Percentiles rank a stretch among this genome's conserved stretches.
These are phyloP conservation scores for Ypsolopha scabrella DNA, from an alignment of 2,888 invertebrate genomes.

Conservation along the genomic window DNA sequence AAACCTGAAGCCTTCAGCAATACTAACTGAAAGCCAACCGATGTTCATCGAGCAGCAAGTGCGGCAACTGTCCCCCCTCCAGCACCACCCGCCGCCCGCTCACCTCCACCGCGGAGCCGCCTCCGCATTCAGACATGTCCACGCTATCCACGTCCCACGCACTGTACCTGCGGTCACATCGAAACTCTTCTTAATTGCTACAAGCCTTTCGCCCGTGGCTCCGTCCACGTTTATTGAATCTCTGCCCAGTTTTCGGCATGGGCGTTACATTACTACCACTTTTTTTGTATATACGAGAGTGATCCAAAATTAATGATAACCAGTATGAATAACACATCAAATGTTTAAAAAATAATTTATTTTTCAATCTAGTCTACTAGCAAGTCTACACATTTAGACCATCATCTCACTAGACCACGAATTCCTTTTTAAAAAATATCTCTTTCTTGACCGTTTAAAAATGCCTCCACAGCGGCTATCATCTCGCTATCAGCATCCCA, in stretches of 20 bases:
- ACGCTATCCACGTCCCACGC: slow-evolving; percentile 55
- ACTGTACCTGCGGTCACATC: slow-evolving; percentile 41
- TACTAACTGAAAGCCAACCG: slow-evolving; percentile 54
- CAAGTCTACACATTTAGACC: not conserved
- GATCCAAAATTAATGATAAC: too few relatives aligned
- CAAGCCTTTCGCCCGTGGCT: too few relatives aligned
- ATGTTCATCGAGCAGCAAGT: slow-evolving; percentile 51
- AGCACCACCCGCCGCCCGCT: slow-evolving; percentile 35
- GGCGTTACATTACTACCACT: too few relatives aligned
- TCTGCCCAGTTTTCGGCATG: not conserved
- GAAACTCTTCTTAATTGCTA: not conserved
- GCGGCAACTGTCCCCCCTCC: slow-evolving; percentile 43
- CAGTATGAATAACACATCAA: too few relatives aligned
- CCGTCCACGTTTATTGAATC: not conserved
- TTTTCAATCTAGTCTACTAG: not conserved
- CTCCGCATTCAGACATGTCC: slow-evolving; percentile 57
- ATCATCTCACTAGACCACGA: not conserved
- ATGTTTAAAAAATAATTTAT: too few relatives aligned
- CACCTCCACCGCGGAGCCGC: slow-evolving; percentile 44
- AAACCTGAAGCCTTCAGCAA: not conserved
- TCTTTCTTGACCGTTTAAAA: not conserved
- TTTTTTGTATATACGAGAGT: too few relatives aligned
- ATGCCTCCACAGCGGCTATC: not conserved
- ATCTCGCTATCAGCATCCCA: slow-evolving; percentile 8
- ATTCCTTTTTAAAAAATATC: not conserved